A percentile compares a stretch with the other conserved stretches of the same genome.
phyloP scores from a whole-genome alignment of 2,888 invertebrate genomes.

The Tubulanus polymorphus region DNA sequence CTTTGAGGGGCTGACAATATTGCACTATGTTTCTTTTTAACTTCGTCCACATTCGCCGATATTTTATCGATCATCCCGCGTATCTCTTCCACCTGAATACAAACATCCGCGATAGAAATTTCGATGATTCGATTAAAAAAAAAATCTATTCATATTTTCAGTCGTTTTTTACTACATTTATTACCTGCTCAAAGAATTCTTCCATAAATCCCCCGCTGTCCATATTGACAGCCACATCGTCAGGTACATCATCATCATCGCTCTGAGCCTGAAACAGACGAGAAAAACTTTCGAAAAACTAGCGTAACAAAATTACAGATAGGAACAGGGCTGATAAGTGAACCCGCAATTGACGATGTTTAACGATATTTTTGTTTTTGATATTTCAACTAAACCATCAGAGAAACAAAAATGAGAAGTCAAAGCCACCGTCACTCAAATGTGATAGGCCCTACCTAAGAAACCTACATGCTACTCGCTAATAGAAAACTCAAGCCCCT shows the following conservation, averaged over 20 bases:
- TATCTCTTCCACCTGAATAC: slow-evolving; percentile 91
- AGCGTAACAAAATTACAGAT: background rate
- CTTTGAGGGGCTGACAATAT: slow-evolving; percentile 97
- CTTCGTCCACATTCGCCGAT: slow-evolving; percentile 98
- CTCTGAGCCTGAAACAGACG: slow-evolving; percentile 77
- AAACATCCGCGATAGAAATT: too few species aligned
- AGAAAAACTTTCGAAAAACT: background rate
- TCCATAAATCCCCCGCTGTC: slow-evolving; percentile 94
- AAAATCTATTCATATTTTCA: background rate
- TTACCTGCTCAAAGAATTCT: slow-evolving; percentile 98
- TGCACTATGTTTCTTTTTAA: slow-evolving; percentile 99
- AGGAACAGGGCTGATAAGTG: background rate
- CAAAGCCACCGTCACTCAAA: too few species aligned
- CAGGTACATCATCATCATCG: slow-evolving; percentile 95
- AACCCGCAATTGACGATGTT: too few species aligned
- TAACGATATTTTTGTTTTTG: too few species aligned
- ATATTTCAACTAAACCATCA: too few species aligned
- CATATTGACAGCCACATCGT: slow-evolving; percentile 93
- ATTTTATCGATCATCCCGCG: slow-evolving; percentile 99
- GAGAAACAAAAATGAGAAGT: too few species aligned
- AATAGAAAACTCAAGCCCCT: too few species aligned
- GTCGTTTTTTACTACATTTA: too few species aligned
- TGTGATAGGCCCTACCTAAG: too few species aligned
- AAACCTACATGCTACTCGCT: too few species aligned
- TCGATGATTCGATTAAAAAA: too few species aligned